Percentiles rank a stretch among this genome's conserved stretches.
Conservation (phyloP, 1,140 invertebrate genomes). For the Megalopta genalis region DNA sequence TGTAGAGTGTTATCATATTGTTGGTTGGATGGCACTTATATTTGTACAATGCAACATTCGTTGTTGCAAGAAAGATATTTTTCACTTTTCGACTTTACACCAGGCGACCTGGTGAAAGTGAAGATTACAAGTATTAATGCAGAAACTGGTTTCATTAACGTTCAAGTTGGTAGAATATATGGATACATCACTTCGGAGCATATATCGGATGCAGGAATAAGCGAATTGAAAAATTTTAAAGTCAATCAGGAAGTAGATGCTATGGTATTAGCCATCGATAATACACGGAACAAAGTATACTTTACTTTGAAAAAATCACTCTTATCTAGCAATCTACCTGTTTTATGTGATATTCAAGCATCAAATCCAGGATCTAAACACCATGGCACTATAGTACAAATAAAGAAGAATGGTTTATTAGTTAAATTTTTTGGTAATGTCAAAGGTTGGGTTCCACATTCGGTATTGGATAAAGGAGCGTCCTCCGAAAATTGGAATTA, state of each 20-base stretch:
- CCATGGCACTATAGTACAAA: conserved; percentile 81
- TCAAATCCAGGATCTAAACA: conserved; percentile 80
- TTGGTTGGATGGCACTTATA: conserved; percentile 81
- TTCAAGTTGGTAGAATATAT: conserved; percentile 70
- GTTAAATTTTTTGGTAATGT: conserved; percentile 83
- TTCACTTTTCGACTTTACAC: conserved; percentile 76
- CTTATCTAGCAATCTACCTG: conserved; percentile 77
- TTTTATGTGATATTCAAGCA: conserved; percentile 77
- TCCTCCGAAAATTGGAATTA: conserved; percentile 78
- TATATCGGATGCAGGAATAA: conserved; percentile 62
- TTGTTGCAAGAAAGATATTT: conserved; percentile 80
- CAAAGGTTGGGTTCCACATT: conserved; percentile 81
- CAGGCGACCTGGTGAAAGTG: conserved; percentile 80
- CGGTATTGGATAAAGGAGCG: conserved; percentile 79
- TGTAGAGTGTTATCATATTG: conserved; percentile 83
- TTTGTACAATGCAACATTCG: conserved; percentile 82
- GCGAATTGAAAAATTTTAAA: conserved; percentile 70
- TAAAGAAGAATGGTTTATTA: conserved; percentile 77
- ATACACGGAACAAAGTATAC: conserved; percentile 72
- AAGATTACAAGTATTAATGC: conserved; percentile 71
- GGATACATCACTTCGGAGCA: conserved; percentile 73
- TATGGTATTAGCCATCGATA: conserved; percentile 79
- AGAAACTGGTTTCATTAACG: conserved; percentile 65
- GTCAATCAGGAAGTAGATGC: conserved; percentile 79
- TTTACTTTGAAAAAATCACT: conserved; percentile 83